Percentiles rank a stretch among this genome's conserved stretches.
Evolutionary conservation across 2,797 vertebrate genomes (phyloP).

Genomic region (Melanotaenia nigrans): DNA sequence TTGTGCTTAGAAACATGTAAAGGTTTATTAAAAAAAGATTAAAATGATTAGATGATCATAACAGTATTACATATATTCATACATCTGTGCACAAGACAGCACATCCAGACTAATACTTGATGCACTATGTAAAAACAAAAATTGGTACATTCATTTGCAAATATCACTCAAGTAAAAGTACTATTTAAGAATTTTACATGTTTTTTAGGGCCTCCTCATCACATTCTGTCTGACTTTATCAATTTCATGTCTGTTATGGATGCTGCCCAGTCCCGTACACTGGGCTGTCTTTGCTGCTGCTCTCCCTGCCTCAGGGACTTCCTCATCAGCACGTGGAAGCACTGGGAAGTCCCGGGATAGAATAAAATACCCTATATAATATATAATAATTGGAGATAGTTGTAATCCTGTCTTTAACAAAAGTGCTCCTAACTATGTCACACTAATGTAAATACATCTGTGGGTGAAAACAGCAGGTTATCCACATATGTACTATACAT

Average conservation of each 20-base stretch:
- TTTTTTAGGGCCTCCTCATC: neutral
- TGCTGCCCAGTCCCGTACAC: neutral
- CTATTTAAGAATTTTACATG: neutral
- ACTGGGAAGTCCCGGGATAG: neutral
- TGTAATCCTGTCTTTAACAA: neutral
- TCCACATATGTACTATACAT: neutral
- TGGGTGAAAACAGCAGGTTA: slow-evolving; percentile 2
- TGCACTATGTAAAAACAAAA: neutral
- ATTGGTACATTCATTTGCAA: neutral
- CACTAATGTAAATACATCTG: neutral
- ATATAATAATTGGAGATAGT: neutral
- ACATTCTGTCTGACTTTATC: slow-evolving; percentile 5
- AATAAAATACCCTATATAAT: neutral
- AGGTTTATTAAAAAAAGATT: neutral
- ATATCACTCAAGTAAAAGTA: neutral
- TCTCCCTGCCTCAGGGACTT: neutral
- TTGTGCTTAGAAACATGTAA: neutral
- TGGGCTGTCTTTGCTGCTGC: neutral
- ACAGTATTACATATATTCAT: neutral
- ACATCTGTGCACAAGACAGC: neutral
- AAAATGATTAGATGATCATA: neutral
- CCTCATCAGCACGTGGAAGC: neutral
- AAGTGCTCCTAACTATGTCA: neutral
- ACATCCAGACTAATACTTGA: neutral
- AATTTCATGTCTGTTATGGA: neutral